Evolutionary conservation across 2,113 vertebrate species (phyloP), one percentile per base, ranked within the genome.

Genomic region (Saccopteryx bilineata): DNA sequence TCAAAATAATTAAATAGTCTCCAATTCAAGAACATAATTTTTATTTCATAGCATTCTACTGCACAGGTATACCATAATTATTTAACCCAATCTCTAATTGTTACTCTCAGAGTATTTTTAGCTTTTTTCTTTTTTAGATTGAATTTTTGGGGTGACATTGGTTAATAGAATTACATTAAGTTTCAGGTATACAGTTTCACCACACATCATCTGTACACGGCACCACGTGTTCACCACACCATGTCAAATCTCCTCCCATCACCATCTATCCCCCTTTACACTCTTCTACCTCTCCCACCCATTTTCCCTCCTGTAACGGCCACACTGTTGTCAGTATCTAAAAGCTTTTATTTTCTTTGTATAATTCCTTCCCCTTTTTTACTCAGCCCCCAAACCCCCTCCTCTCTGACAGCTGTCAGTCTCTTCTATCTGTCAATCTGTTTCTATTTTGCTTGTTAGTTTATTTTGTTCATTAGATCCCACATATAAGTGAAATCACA

Each of bases 91-190:
- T 78, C 3, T 93, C 60, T 90, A 86, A 54, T 28, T 81, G 58
- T 93, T 80, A 90, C 10, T 33, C 39, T 96, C 50, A 90, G 58
- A 17, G 5, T 52, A 66, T 61, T 92, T 79, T 92, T 14, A 68
- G 14, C 68, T 89, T 79, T 75, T 68, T 18, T 92, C 39, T 39
- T 39, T 39, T 39, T 39, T 39, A 39, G 39, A 39, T 39, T 39
- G 39, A 39, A 39, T 39, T 39, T 39, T 39, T 39, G 39, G 39
- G 39, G 39, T 39, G 39, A 39, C 39, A 39, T 39, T 39, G 39
- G 39, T 39, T 39, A 39, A 39, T 39, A 39, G 39, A 39, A 39
- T 39, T 39, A 39, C 39, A 39, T 39, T 39, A 39, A 39, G 24
- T 75, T 52, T 52, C 12, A 28, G 48, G 72, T 50, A 14, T 75